Evolutionary conservation across 2,113 vertebrate genomes (phyloP).

Genomic region (Pungitius pungitius): DNA sequence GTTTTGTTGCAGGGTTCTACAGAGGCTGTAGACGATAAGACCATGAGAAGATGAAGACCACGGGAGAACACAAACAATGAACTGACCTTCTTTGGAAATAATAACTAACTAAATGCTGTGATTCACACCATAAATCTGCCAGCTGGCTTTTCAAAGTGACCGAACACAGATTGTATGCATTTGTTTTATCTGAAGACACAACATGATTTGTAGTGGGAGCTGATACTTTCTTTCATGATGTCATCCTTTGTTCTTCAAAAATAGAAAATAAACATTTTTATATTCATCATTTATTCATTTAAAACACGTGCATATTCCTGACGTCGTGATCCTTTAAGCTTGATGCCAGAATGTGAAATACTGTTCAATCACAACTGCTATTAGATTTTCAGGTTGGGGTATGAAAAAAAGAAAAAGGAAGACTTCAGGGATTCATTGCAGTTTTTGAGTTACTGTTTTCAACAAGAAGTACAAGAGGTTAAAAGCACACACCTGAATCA

Average conservation of each 20-base stretch:
- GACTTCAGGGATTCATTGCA: background rate
- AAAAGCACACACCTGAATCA: constrained; percentile 7
- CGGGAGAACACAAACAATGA: constrained; percentile 26
- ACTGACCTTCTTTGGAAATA: constrained; percentile 42
- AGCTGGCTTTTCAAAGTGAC: constrained; percentile 43
- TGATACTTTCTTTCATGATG: constrained; percentile 50
- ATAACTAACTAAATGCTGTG: background rate
- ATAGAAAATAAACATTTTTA: constrained; percentile 74
- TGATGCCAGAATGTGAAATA: background rate
- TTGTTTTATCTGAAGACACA: constrained; percentile 48
- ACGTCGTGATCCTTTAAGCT: constrained; percentile 15
- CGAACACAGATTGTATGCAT: constrained; percentile 67
- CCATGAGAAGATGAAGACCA: constrained; percentile 31
- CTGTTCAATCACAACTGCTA: constrained; percentile 4
- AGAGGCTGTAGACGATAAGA: constrained; percentile 77
- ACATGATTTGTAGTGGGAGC: constrained; percentile 38
- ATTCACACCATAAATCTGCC: constrained; percentile 37
- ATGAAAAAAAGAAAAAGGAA: constrained; percentile 39
- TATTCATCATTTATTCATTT: constrained; percentile 70
- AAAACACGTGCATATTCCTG: constrained; percentile 42
- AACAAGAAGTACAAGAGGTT: constrained; percentile 12
- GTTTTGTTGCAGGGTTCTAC: constrained; percentile 79
- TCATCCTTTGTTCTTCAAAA: constrained; percentile 53
- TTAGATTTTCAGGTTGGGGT: constrained; percentile 17
- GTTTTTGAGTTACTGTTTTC: constrained; percentile 19